A percentile compares a stretch with the other conserved stretches of the same genome.
Evolutionary conservation across 2,797 vertebrate genomes (phyloP).

Genomic region (Sebastes paucispinis): DNA sequence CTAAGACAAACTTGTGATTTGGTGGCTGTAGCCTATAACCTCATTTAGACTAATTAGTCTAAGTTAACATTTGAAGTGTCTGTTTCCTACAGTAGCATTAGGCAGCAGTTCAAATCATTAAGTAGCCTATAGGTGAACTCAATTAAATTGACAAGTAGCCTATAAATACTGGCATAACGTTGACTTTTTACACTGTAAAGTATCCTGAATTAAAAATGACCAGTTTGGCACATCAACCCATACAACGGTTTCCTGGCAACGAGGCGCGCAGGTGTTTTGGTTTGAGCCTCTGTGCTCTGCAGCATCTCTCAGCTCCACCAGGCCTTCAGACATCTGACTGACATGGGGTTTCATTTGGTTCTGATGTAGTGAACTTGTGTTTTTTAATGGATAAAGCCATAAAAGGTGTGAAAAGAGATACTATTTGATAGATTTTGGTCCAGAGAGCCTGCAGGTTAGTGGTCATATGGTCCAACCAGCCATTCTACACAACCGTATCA

Average conservation of each 20-base stretch:
- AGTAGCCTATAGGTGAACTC: background rate
- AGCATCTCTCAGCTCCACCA: background rate
- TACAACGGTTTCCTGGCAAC: constrained; percentile 33
- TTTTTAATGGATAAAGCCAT: background rate
- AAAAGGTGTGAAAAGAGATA: background rate
- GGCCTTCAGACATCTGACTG: background rate
- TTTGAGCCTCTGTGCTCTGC: background rate
- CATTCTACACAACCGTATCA: background rate
- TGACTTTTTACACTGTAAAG: background rate
- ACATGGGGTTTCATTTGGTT: background rate
- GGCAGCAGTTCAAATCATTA: background rate
- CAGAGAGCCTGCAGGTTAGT: background rate
- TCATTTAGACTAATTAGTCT: too few species aligned
- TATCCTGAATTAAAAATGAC: background rate
- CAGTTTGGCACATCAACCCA: background rate
- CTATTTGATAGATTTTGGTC: background rate
- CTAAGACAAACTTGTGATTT: background rate
- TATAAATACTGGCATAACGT: fast-evolving
- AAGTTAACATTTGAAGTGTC: background rate
- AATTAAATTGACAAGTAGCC: background rate
- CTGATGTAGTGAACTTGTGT: background rate
- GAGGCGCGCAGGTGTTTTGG: background rate
- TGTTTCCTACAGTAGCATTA: background rate
- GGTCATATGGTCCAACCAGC: background rate
- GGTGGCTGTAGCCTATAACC: background rate